phyloP scores from a whole-genome alignment of 2,888 invertebrate species.

The Allacma fusca region DNA sequence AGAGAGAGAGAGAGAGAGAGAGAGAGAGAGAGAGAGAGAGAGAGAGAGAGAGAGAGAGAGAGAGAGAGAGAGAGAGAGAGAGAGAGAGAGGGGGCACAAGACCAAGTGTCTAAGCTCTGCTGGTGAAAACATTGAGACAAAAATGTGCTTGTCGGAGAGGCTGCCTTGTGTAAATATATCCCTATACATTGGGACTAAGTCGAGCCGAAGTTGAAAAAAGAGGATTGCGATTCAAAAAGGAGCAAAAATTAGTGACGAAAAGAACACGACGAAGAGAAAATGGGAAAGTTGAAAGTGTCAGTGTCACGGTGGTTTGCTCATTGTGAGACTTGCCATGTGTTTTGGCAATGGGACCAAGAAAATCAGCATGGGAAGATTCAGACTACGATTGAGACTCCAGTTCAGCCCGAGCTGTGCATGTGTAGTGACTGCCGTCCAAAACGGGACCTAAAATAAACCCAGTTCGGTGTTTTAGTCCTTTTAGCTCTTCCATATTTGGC shows the following conservation, averaged over 20 bases:
- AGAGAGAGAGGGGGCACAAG: no score
- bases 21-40: no score
- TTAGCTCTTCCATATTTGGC: slow-evolving; percentile 53
- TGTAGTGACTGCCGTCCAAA: slow-evolving; percentile 42
- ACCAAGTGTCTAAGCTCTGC: not conserved
- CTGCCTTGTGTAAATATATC: not conserved
- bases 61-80: no score
- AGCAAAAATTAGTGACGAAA: slow-evolving; percentile 9
- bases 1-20: no score
- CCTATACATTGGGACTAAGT: not conserved
- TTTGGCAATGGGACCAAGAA: slow-evolving; percentile 44
- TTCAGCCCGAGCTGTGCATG: slow-evolving; percentile 23
- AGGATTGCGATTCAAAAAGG: slow-evolving; percentile 12
- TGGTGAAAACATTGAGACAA: not conserved
- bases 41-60: no score
- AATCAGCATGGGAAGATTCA: slow-evolving; percentile 33
- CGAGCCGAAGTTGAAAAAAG: not conserved
- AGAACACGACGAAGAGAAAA: slow-evolving; percentile 26
- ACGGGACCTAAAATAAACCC: slow-evolving; percentile 56
- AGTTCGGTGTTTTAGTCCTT: slow-evolving; percentile 52
- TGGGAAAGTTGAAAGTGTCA: slow-evolving; percentile 43
- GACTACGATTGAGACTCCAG: slow-evolving; percentile 35
- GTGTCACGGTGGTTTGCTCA: slow-evolving; percentile 42
- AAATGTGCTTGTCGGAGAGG: not conserved
- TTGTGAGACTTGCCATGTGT: slow-evolving; percentile 44